Conservation (phyloP, 2,113 vertebrate species). For the Charadrius vociferus region DNA sequence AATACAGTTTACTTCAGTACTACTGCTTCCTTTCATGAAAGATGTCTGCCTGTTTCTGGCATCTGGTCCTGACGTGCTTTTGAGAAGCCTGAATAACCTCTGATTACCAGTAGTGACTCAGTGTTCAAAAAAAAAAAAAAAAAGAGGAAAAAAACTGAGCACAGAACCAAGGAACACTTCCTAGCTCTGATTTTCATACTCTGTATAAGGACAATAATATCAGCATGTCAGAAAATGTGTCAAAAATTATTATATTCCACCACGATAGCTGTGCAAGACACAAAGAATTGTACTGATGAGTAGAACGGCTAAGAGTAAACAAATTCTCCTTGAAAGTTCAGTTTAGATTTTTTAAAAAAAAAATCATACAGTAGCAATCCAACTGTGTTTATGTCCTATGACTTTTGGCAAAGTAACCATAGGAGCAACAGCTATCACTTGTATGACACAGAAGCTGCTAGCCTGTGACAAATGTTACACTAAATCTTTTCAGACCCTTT, state of each 20-base stretch:
- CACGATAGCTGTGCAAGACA: background rate
- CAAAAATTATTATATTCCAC: background rate
- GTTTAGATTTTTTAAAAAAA: background rate
- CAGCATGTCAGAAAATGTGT: conserved; percentile 8
- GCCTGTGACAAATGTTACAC: background rate
- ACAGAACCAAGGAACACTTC: conserved; percentile 23
- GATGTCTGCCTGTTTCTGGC: conserved; percentile 2
- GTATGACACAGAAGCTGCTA: background rate
- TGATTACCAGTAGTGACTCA: conserved; percentile 48
- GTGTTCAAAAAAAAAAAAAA: background rate
- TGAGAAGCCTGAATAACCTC: conserved; percentile 60
- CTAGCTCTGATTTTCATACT: background rate
- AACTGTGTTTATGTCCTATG: background rate
- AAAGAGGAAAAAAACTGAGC: background rate
- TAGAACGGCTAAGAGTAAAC: background rate
- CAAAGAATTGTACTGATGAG: conserved; percentile 17
- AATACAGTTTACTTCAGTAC: conserved; percentile 6
- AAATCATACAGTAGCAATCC: background rate
- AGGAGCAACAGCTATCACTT: background rate
- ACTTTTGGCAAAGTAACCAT: background rate
- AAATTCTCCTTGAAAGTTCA: conserved; percentile 23
- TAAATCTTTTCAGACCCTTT: background rate
- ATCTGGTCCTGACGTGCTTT: conserved; percentile 47
- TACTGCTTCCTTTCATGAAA: background rate
- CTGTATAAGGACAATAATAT: background rate